A percentile compares a stretch with the other conserved stretches of the same genome.
Conservation (phyloP, 30 jellyfish, hydroid and myxozoan genomes). For the Cassiopea andromeda region DNA sequence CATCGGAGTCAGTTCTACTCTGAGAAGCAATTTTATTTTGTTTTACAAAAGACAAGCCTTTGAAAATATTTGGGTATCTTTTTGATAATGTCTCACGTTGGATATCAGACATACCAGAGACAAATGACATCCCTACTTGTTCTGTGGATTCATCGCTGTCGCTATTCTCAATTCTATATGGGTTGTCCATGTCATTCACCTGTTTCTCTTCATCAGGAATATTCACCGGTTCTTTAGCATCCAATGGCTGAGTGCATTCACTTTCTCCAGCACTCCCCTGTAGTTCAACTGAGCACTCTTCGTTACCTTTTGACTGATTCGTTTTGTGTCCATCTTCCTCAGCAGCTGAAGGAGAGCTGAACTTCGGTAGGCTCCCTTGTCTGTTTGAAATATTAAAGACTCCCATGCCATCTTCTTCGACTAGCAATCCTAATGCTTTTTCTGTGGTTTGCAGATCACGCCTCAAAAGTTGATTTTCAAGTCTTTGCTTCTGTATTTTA, state of each 20-base stretch:
- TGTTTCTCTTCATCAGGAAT: neutral
- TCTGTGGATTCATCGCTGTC: neutral
- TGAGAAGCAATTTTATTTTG: neutral
- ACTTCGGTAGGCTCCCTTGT: neutral
- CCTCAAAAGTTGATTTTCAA: conserved; percentile 50
- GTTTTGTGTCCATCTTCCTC: neutral
- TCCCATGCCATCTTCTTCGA: conserved; percentile 12
- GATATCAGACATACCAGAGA: conserved; percentile 17
- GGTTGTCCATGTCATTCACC: neutral
- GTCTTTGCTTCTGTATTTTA: conserved; percentile 58
- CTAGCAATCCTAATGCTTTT: conserved; percentile 21
- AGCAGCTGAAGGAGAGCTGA: neutral
- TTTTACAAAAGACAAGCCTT: conserved; percentile 12
- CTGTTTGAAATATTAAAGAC: no score
- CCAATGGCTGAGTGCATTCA: neutral
- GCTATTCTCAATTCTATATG: neutral
- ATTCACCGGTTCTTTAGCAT: neutral
- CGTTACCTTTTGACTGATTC: neutral
- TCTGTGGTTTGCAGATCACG: conserved; percentile 46
- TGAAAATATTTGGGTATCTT: conserved; percentile 51
- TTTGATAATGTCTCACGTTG: conserved; percentile 32
- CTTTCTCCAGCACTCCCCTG: neutral
- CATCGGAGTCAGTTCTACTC: neutral
- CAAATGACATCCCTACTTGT: conserved; percentile 17
- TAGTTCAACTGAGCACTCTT: neutral